Evolutionary conservation across 2,797 vertebrate species (phyloP).

Genomic region (Pteronotus mesoamericanus): DNA sequence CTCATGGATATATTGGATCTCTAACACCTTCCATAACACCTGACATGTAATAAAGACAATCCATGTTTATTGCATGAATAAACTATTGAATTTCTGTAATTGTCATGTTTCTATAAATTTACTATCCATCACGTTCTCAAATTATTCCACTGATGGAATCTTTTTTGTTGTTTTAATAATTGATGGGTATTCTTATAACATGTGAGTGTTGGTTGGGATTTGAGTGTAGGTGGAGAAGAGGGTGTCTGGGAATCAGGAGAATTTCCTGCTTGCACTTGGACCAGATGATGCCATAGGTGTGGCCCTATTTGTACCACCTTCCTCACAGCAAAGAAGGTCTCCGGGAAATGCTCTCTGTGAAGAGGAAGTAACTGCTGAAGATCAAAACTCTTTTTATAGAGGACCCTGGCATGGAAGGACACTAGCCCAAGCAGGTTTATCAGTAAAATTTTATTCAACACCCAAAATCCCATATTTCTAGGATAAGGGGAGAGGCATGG

Average conservation of each 20-base stretch:
- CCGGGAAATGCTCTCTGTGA: not conserved
- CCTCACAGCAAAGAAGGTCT: not conserved
- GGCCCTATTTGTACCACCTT: not conserved
- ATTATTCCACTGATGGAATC: not conserved
- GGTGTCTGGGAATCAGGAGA: not conserved
- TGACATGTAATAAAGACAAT: not conserved
- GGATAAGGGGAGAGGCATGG: not conserved
- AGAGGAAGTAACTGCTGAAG: not conserved
- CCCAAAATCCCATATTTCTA: not conserved
- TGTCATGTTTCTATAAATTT: not conserved
- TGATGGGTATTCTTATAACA: not conserved
- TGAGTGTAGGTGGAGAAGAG: not conserved
- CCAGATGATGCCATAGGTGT: fast-evolving
- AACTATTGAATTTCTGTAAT: not conserved
- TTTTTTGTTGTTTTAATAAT: not conserved
- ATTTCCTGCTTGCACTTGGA: not conserved
- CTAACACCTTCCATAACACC: not conserved
- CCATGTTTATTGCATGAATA: not conserved
- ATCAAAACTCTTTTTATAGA: not conserved
- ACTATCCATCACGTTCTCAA: not conserved
- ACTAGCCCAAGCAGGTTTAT: not conserved
- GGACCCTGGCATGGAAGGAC: not conserved
- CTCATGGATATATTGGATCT: not conserved
- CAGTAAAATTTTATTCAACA: not conserved
- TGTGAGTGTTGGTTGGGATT: not conserved